Evolutionary conservation across 2,797 vertebrate species (phyloP).

Genomic region (Gallirallus australis): DNA sequence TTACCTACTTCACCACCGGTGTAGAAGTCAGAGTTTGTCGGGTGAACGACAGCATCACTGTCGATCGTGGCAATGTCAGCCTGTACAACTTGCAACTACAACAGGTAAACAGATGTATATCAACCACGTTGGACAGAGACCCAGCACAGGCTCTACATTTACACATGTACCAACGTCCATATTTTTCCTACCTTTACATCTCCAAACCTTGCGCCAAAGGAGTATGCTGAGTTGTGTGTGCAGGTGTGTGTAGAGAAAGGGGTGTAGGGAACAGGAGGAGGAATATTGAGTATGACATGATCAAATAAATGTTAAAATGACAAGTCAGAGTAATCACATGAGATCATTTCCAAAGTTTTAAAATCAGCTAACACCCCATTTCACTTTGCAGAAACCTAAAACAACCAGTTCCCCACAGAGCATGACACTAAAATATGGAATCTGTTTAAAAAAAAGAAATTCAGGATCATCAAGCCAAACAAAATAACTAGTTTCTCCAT

Average conservation of each 20-base stretch:
- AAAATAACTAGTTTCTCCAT: constrained; percentile 85
- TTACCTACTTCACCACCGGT: constrained; percentile 99
- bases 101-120: constrained; percentile 89
- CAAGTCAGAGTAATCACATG: constrained; percentile 78
- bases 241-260: constrained; percentile 78
- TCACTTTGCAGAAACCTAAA: constrained; percentile 77
- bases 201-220: constrained; percentile 78
- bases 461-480: constrained; percentile 73
- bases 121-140: constrained; percentile 85
- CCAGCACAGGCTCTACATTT: constrained; percentile 84
- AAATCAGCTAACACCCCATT: constrained; percentile 77
- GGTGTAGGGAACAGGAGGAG: constrained; percentile 76
- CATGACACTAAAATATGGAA: constrained; percentile 73
- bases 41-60: constrained; percentile 99
- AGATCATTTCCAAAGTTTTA: constrained; percentile 78
- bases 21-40: constrained; percentile 98
- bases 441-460: constrained; percentile 75
- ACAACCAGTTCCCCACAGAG: constrained; percentile 77
- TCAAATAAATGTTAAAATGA: constrained; percentile 81
- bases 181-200: constrained; percentile 80
- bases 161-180: constrained; percentile 82
- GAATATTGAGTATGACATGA: constrained; percentile 79
- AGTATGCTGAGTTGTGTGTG: constrained; percentile 78
- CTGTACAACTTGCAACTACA: constrained; percentile 99
- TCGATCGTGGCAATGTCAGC: constrained; percentile 98